phyloP scores from a whole-genome alignment of 2,797 vertebrate species.

The Carcharodon carcharias region DNA sequence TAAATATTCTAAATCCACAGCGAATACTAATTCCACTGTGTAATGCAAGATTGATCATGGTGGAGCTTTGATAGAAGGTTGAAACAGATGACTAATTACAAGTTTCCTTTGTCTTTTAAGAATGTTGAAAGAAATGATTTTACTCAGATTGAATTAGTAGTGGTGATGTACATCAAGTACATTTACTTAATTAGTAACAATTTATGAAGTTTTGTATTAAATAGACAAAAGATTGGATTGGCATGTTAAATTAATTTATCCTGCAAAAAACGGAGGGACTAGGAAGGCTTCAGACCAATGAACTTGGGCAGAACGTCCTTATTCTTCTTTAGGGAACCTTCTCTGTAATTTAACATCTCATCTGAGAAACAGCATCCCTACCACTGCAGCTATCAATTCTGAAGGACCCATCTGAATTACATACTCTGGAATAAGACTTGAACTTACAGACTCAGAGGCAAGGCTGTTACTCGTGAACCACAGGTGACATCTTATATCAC shows the following conservation, averaged over 20 bases:
- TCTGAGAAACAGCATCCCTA: background rate
- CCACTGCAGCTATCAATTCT: background rate
- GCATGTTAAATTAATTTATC: background rate
- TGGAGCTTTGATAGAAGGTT: background rate
- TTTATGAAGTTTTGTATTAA: background rate
- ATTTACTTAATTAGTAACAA: background rate
- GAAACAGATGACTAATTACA: conserved; percentile 13
- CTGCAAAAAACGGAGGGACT: too few species aligned
- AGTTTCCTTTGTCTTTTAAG: background rate
- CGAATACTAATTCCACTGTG: background rate
- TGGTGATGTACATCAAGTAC: background rate
- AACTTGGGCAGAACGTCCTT: background rate
- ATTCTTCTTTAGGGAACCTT: background rate
- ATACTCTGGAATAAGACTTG: background rate
- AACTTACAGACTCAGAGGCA: background rate
- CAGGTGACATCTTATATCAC: background rate
- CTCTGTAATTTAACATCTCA: background rate
- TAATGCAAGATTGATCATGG: background rate
- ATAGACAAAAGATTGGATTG: background rate
- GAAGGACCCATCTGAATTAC: too few species aligned
- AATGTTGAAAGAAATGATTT: background rate
- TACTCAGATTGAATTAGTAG: background rate
- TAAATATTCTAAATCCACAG: background rate
- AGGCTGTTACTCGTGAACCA: background rate
- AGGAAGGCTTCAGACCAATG: background rate